Base-by-base conservation (phyloP, 1,140 invertebrate genomes). In the Drosophila ironensis region DNA sequence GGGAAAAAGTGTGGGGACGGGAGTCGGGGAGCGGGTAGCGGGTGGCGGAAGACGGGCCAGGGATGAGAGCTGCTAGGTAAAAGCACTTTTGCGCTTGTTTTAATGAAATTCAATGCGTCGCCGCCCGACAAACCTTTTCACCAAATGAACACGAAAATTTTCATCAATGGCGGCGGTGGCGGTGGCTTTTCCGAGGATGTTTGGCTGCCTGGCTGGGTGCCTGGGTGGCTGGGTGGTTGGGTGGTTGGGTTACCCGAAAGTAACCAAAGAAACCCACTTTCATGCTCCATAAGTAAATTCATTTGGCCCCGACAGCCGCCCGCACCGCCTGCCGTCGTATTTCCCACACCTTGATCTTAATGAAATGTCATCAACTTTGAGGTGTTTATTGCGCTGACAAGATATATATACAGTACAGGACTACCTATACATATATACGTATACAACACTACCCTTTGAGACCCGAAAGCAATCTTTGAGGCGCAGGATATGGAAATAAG, bases 331-430 rank as follows among this genome's bases (percentile, higher is more conserved):
- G n/a, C n/a, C n/a, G n/a, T n/a, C n/a, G n/a, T n/a, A n/a, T n/a
- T n/a, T 16, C 50, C 46, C 71, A 30, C 56, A 72, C 59, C 69
- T 68, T 63, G 75, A 77, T 82, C 80, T 87, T 87, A 87, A 87
- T 87, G 81, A 87, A 87, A 87, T 87, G 82, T 87, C 81, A 87
- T 87, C 81, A 87, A 87, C 82, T 87, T 82, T 87, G 82, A 87
- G 81, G 81, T 87, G 81, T 87, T 87, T 87, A 87, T 87, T 87
- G 81, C 81, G 75, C 80, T 64, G 81, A 72, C 75, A 80, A 69
- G 1, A 12, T 17, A 16, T 6, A 45, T 25, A 22, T 25, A 27
- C 14, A 25, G n/a, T n/a, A 27, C 25, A 27, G 2, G 25, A 2
- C 7, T 33, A 14, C 4, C n/a, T 45, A 45, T 14, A 25, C n/a